These are phyloP conservation scores for Neoascia interrupta DNA, from an alignment of 2,888 invertebrate species.

Conservation along the genomic window DNA sequence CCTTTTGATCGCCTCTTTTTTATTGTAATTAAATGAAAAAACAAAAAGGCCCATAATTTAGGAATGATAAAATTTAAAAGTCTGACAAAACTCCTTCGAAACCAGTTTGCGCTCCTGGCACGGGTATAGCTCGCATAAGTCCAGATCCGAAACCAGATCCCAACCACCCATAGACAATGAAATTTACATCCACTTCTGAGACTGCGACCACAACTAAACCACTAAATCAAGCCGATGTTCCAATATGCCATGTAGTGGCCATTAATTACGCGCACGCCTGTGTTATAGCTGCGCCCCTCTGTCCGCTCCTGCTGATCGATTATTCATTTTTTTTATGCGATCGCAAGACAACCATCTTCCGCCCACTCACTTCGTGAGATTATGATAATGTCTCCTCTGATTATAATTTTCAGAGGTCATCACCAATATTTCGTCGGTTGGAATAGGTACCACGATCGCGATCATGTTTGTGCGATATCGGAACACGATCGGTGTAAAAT, in stretches of 20 bases:
- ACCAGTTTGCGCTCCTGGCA: slow-evolving; percentile 17
- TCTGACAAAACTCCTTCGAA: too few species aligned
- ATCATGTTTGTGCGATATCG: slow-evolving; percentile 51
- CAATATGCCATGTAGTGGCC: slow-evolving; percentile 54
- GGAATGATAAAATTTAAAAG: too few species aligned
- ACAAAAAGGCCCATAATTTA: too few species aligned
- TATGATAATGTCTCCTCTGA: slow-evolving; percentile 55
- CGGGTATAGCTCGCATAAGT: slow-evolving; percentile 31
- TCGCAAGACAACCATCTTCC: slow-evolving; percentile 31
- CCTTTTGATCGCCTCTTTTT: too few species aligned
- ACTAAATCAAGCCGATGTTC: slow-evolving; percentile 56
- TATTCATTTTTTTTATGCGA: slow-evolving; percentile 48
- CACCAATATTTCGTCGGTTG: too few species aligned
- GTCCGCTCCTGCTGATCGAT: slow-evolving; percentile 46
- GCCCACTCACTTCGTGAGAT: slow-evolving; percentile 27
- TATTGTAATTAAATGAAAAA: too few species aligned
- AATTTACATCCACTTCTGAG: slow-evolving; percentile 38
- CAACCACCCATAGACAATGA: slow-evolving; percentile 11
- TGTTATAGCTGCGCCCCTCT: neutral
- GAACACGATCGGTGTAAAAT: slow-evolving; percentile 56
- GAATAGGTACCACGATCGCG: slow-evolving; percentile 38
- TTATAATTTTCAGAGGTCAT: slow-evolving; percentile 53
- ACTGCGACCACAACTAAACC: slow-evolving; percentile 23
- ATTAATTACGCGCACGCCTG: slow-evolving; percentile 54
- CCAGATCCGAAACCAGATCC: slow-evolving; percentile 10